These are phyloP conservation scores for Enhydra lutris DNA, from an alignment of 2,113 vertebrate genomes.

Conservation along the genomic window DNA sequence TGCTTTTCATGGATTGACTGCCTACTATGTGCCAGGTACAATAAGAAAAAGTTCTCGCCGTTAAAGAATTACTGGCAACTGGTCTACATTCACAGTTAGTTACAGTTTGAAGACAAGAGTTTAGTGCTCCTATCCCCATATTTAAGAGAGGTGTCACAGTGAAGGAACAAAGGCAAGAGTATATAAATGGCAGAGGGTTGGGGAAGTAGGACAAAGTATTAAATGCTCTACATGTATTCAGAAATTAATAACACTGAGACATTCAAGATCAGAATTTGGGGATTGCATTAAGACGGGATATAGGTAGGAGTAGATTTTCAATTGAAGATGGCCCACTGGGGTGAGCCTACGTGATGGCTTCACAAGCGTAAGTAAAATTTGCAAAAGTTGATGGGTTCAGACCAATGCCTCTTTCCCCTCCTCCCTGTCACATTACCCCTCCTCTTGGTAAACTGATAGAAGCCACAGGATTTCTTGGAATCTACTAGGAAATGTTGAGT, in stretches of 20 bases:
- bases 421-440: background rate
- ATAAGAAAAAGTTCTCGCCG: background rate
- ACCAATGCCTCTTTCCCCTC: background rate
- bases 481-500: background rate
- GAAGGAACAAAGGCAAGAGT: background rate
- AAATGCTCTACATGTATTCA: background rate
- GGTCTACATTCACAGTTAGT: background rate
- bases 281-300: background rate
- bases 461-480: background rate
- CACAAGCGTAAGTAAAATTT: background rate
- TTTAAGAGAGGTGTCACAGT: background rate
- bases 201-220: background rate
- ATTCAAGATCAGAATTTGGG: background rate
- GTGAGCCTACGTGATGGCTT: background rate
- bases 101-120: background rate
- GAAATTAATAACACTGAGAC: background rate
- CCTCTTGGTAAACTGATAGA: background rate
- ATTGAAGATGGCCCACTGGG: background rate
- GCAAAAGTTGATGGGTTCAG: background rate
- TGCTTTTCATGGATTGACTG: background rate
- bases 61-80: background rate
- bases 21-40: background rate
- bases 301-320: background rate
- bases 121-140: background rate
- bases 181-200: background rate